Percentiles rank a stretch among this genome's conserved stretches.
These are phyloP conservation scores for Megaptera novaeangliae DNA, from an alignment of 2,113 vertebrate genomes.

Conservation along the genomic window DNA sequence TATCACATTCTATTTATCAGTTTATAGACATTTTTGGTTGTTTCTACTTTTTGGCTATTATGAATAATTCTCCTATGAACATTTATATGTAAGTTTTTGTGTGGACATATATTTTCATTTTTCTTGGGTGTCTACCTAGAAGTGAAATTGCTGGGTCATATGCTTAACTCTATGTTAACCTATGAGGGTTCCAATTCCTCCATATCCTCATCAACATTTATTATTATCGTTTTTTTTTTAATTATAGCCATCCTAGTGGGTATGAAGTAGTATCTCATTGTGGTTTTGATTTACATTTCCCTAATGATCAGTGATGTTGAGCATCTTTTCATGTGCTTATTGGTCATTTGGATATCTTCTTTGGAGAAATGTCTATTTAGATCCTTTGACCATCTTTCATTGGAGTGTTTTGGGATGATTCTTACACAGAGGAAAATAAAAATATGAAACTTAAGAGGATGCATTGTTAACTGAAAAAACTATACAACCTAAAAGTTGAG, in stretches of 20 bases:
- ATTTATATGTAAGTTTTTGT: not conserved
- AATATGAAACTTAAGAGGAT: not conserved
- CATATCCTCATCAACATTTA: not conserved
- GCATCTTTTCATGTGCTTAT: not conserved
- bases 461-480: too few species aligned
- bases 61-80: not conserved
- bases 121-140: not conserved
- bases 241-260: not conserved
- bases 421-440: conserved; percentile 9
- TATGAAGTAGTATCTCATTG: not conserved
- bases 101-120: not conserved
- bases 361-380: not conserved
- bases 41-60: not conserved
- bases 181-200: not conserved
- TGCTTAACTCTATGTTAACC: not conserved
- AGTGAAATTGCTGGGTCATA: not conserved
- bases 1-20: not conserved
- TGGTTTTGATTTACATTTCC: not conserved
- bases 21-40: not conserved
- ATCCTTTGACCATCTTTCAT: not conserved
- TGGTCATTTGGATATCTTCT: not conserved
- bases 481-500: too few species aligned
- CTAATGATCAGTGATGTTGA: not conserved
- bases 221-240: not conserved
- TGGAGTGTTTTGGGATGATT: not conserved